Conservation (phyloP, 1,140 invertebrate species). For the Monomorium pharaonis region DNA sequence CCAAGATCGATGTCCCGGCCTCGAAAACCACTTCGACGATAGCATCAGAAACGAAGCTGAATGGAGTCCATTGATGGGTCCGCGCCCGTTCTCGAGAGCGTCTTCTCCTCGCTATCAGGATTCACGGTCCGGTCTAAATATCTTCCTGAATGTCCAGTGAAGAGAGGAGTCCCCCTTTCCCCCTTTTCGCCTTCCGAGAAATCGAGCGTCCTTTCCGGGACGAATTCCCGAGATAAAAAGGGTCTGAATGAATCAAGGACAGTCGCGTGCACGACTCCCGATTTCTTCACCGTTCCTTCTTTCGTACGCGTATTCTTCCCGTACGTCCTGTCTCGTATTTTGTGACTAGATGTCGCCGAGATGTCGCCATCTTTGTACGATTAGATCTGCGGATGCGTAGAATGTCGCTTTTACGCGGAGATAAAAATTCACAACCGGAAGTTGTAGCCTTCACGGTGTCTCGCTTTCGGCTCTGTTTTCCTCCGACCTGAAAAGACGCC, state of each 20-base stretch:
- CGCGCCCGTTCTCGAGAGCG: slow-evolving; percentile 55
- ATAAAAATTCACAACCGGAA: slow-evolving; percentile 64
- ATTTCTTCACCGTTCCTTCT: slow-evolving; percentile 33
- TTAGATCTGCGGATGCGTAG: slow-evolving; percentile 53
- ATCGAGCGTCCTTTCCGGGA: slow-evolving; percentile 85
- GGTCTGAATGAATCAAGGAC: slow-evolving; percentile 85
- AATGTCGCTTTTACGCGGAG: slow-evolving; percentile 51
- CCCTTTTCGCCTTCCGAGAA: slow-evolving; percentile 81
- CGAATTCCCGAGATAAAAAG: slow-evolving; percentile 85
- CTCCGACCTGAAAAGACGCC: neutral
- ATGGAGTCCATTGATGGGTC: slow-evolving; percentile 84
- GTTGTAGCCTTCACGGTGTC: slow-evolving; percentile 1
- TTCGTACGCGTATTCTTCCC: slow-evolving; percentile 15
- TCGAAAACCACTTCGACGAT: slow-evolving; percentile 81
- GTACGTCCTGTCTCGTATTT: slow-evolving; percentile 10
- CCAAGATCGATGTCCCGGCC: slow-evolving; percentile 84
- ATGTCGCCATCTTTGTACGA: slow-evolving; percentile 63
- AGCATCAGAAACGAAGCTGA: slow-evolving; percentile 82
- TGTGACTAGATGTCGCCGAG: slow-evolving; percentile 24
- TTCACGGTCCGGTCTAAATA: slow-evolving; percentile 69
- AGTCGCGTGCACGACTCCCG: slow-evolving; percentile 61
- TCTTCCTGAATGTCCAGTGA: slow-evolving; percentile 53
- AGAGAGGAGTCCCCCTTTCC: slow-evolving; percentile 37
- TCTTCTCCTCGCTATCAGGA: slow-evolving; percentile 68
- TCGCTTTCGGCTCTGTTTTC: too few relatives aligned